Percentiles rank a stretch among this genome's conserved stretches.
Conservation (phyloP, 2,888 invertebrate genomes). For the Drosophila buzzatii region DNA sequence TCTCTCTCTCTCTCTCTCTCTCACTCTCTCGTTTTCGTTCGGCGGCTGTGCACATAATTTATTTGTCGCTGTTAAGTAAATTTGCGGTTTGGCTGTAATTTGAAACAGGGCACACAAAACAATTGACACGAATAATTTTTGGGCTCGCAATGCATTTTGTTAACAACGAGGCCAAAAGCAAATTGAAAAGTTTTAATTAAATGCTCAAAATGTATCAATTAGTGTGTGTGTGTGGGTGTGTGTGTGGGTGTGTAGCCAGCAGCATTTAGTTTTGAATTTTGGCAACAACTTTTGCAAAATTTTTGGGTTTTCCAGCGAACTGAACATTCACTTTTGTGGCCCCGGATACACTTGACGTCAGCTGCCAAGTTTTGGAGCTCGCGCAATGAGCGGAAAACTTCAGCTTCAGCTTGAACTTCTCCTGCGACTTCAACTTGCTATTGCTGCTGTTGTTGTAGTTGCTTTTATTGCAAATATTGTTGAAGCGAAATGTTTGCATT, state of each 20-base stretch:
- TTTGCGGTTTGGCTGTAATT: conserved; percentile 66
- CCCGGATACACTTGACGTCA: conserved; percentile 37
- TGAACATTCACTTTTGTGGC: conserved; percentile 36
- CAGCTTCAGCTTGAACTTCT: neutral
- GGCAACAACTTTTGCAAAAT: conserved; percentile 33
- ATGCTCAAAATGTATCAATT: conserved; percentile 71
- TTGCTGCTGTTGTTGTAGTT: conserved; percentile 1
- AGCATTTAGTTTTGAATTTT: conserved; percentile 29
- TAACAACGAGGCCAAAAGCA: conserved; percentile 35
- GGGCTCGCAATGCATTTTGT: conserved; percentile 32
- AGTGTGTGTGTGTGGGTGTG: conserved; percentile 12
- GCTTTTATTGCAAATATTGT: conserved; percentile 78
- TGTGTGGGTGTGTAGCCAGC: conserved; percentile 23
- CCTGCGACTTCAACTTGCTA: neutral
- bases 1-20: neutral
- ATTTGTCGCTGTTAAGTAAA: conserved; percentile 68
- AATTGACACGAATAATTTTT: conserved; percentile 60
- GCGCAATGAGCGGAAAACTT: conserved; percentile 37
- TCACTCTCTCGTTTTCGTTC: too few relatives aligned
- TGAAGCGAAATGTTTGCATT: conserved; percentile 73
- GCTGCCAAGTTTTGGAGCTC: conserved; percentile 31
- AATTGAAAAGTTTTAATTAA: conserved; percentile 75
- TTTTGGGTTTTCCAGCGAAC: conserved; percentile 22
- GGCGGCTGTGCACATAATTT: conserved; percentile 53
- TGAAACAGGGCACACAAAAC: conserved; percentile 46